Evolutionary conservation across 2,113 vertebrate genomes (phyloP), one percentile per base, ranked within the genome.

Genomic region (Ceuthmochares aereus): DNA sequence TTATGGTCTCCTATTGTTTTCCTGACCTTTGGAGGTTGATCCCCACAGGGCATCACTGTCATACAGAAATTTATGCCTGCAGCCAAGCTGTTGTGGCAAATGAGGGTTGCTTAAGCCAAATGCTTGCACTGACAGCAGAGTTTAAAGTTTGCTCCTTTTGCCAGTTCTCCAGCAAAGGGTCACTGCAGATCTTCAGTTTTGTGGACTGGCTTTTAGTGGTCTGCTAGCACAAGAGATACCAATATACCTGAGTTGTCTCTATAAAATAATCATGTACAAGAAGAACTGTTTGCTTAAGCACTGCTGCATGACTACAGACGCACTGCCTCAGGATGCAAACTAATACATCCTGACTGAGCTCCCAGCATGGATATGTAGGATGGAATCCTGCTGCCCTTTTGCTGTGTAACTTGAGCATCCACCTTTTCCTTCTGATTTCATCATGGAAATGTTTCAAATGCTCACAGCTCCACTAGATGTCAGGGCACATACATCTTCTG

Each of bases 301-400:
- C 23, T 68, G 15, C 9, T 52, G 4, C 1, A 0, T 34, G 51
- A 63, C 54, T 60, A 9, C 16, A 52, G 32, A 26, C 6, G 8
- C 9, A 11, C 13, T 37, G 20, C 30, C 47, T 84, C 30, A 26
- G 27, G 9, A 84, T 20, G 10, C 32, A 51, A 51, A 72, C 15
- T 63, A 4, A 0, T 11, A 19, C 5, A 12, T 29, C 15, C 55
- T 55, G 14, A 30, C 13, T 59, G 37, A 60, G 18, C 5, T 72
- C 29, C 16, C 34, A 52, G 20, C 7, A 19, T 0, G 0, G 56
- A 42, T 37, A 29, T 4, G 4, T 10, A 11, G 7, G 29, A 30
- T 21, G 10, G 7, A 6, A 52, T 81, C 36, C 29, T 36, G 14
- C 59, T 62, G n/a, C 19, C 30, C 80, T 26, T 89, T 52, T 6